These are phyloP conservation scores for Cataglyphis hispanica DNA, from an alignment of 1,140 invertebrate species.

Conservation along the genomic window DNA sequence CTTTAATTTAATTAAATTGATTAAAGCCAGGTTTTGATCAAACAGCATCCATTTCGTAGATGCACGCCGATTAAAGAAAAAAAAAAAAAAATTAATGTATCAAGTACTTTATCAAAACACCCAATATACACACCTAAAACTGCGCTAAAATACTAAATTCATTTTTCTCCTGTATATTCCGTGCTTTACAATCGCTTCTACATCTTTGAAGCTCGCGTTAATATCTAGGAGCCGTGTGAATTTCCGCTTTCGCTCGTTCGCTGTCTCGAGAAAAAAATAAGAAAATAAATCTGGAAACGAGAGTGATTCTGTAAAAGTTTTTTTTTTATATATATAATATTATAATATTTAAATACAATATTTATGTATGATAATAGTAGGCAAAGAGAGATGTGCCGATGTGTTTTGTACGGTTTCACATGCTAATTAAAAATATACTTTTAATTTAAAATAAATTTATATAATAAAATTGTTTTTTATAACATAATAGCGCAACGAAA, in stretches of 20 bases:
- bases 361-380: not conserved
- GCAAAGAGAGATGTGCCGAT: not conserved
- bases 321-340: too few species aligned
- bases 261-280: slow-evolving; percentile 42
- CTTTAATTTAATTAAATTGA: not conserved
- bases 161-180: slow-evolving; percentile 13
- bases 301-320: not conserved
- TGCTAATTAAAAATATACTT: too few species aligned
- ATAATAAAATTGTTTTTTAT: too few species aligned
- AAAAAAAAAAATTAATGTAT: not conserved
- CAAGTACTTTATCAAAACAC: slow-evolving; percentile 50
- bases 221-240: slow-evolving; percentile 54
- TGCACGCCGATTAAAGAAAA: not conserved
- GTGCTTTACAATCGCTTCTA: slow-evolving; percentile 58
- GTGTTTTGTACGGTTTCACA: too few species aligned
- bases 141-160: slow-evolving; percentile 44
- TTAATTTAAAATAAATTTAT: too few species aligned
- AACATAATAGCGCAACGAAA: too few species aligned
- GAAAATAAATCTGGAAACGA: not conserved
- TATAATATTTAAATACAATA: not conserved
- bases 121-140: slow-evolving; percentile 31
- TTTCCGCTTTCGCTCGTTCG: slow-evolving; percentile 39
- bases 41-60: slow-evolving; percentile 20
- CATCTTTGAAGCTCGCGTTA: slow-evolving; percentile 41
- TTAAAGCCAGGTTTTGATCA: slow-evolving; percentile 12